phyloP scores from a whole-genome alignment of 2,113 vertebrate genomes.

The Podilymbus podiceps region DNA sequence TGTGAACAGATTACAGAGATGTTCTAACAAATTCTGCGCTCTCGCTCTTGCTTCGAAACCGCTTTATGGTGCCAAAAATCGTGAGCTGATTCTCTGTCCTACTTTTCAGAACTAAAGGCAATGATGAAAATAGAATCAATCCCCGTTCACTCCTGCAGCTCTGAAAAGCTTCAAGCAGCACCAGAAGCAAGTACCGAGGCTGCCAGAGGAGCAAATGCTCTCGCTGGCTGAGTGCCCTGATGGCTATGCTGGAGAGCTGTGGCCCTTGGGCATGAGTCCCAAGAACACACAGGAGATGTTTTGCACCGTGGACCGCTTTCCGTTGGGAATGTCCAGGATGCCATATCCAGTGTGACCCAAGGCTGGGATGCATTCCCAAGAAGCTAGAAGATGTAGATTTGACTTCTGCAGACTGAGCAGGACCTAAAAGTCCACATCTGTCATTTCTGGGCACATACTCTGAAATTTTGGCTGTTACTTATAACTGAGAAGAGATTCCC shows the following conservation, averaged over 20 bases:
- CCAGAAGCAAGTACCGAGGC: neutral
- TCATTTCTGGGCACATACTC: neutral
- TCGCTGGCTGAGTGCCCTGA: neutral
- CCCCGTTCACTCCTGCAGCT: neutral
- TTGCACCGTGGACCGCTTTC: neutral
- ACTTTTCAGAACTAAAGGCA: conserved; percentile 41
- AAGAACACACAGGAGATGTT: neutral
- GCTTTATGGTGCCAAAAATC: conserved; percentile 33
- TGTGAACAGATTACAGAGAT: too few relatives aligned
- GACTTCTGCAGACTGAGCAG: neutral
- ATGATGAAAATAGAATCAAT: conserved; percentile 54
- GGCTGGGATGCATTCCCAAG: neutral
- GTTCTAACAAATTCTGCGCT: neutral
- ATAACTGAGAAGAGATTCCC: neutral
- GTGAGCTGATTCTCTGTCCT: conserved; percentile 46
- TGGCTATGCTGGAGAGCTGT: neutral
- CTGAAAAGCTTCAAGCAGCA: neutral
- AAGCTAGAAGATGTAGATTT: neutral
- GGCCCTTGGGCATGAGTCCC: neutral
- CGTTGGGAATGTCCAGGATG: neutral
- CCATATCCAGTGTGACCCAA: neutral
- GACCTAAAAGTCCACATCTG: neutral
- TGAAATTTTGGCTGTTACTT: neutral
- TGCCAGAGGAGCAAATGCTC: neutral
- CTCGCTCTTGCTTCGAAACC: neutral